Base-by-base conservation (phyloP, 2,113 vertebrate species). In the Scomber scombrus region DNA sequence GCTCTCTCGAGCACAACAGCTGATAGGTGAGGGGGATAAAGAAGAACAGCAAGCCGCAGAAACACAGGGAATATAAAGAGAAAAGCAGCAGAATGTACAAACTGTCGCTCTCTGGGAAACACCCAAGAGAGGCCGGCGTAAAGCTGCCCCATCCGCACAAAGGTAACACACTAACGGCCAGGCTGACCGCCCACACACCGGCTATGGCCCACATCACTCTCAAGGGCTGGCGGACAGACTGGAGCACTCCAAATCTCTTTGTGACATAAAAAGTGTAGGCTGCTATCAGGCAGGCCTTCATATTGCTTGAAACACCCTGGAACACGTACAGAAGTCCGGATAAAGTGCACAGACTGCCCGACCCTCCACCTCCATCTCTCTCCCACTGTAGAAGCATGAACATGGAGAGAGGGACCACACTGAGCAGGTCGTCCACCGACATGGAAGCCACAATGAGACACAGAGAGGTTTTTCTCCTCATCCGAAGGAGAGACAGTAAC, bases 91-190 rank as follows among this genome's bases (percentile, higher is more conserved):
- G 75, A 45, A 87, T 68, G 82, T 97, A 97, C 18, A 97, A 95
- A 29, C 96, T 95, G 87, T 93, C 90, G 76, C 90, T 90, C 86
- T 96, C 95, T 0, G 95, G 91, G 81, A 97, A 95, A 85, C 98
- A 99, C 4, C 98, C 98, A 88, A 98, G 95, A 29, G 96, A 89
- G 13, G 95, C 96, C 58, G 92, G 95, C 40, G 91, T 77, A 67
- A 97, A 98, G 65, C 91, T 89, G 78, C 97, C 98, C 98, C 97
- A 98, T 2, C 97, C 98, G 61, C 96, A 96, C 55, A 99, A 80
- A 54, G 98, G 98, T 26, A 97, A 76, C 76, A 94, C 49, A 5
- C 97, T 96, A 78, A 98, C 91, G n/a, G 91, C 78, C 88, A 99
- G 88, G 61, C 97, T 96, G 79, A 94, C 87, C 1, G 93, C 92